Evolutionary conservation across 2,797 vertebrate species (phyloP).

Genomic region (Arrhamphus sclerolepis): DNA sequence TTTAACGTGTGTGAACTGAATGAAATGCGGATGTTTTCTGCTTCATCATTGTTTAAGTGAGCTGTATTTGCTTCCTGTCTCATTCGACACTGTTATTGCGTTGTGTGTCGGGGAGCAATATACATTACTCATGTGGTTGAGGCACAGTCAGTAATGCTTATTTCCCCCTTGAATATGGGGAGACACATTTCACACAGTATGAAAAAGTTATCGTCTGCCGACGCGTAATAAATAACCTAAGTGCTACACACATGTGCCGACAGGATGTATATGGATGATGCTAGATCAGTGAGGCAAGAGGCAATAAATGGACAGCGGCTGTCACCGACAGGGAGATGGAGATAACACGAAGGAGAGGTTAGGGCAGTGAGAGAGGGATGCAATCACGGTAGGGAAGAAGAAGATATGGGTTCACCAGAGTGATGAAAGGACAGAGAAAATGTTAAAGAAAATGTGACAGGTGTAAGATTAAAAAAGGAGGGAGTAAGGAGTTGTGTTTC

Average conservation of each 20-base stretch:
- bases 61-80: constrained; percentile 49
- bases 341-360: constrained; percentile 46
- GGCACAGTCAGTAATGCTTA: constrained; percentile 58
- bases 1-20: constrained; percentile 23
- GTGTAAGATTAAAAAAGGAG: constrained; percentile 26
- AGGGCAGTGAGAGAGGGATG: constrained; percentile 2
- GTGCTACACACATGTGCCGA: constrained; percentile 48
- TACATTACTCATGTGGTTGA: constrained; percentile 58
- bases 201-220: constrained; percentile 4
- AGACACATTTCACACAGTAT: constrained; percentile 29
- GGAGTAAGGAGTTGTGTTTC: constrained; percentile 10
- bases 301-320: constrained; percentile 62
- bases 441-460: constrained; percentile 17
- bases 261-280: constrained; percentile 62
- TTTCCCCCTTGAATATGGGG: constrained; percentile 66
- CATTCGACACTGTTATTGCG: constrained; percentile 60
- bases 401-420: constrained; percentile 18
- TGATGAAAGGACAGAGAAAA: constrained; percentile 31
- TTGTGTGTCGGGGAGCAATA: constrained; percentile 69
- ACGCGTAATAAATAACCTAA: constrained; percentile 49
- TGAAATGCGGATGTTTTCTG: constrained; percentile 31
- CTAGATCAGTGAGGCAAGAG: constrained; percentile 48
- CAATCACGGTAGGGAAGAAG: constrained; percentile 18
- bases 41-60: constrained; percentile 63
- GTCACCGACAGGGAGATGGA: constrained; percentile 57